These are phyloP conservation scores for Sciurus carolinensis DNA, from an alignment of 2,797 vertebrate genomes.

Conservation along the genomic window DNA sequence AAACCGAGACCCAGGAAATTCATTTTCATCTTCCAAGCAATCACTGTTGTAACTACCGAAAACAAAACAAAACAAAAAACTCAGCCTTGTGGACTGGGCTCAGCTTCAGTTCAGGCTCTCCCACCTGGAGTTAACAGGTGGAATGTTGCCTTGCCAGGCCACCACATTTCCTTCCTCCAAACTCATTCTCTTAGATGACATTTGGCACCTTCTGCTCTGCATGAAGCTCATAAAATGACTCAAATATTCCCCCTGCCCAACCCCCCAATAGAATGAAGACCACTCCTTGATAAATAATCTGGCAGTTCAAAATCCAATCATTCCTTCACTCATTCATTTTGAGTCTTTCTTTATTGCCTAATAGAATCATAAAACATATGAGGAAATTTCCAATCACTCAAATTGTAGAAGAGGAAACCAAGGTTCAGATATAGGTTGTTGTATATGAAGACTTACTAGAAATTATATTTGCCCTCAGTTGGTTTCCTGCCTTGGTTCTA, in stretches of 20 bases:
- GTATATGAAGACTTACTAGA: not conserved
- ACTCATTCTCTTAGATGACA: rapidly evolving
- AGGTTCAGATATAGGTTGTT: not conserved
- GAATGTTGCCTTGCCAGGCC: not conserved
- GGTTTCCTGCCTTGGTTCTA: not conserved
- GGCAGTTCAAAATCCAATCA: not conserved
- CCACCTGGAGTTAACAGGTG: not conserved
- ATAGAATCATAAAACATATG: slow-evolving; percentile 12
- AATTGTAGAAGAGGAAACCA: not conserved
- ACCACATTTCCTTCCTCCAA: not conserved
- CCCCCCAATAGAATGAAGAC: not conserved
- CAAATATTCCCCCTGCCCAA: not conserved
- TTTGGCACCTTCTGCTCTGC: not conserved
- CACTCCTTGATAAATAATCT: not conserved
- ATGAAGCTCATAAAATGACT: not conserved
- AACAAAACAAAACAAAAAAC: not conserved
- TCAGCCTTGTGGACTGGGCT: not conserved
- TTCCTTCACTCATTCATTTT: not conserved
- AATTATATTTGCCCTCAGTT: not conserved
- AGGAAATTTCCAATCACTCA: not conserved
- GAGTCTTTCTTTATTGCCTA: not conserved
- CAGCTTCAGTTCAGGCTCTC: not conserved
- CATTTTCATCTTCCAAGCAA: not conserved
- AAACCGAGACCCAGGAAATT: not conserved
- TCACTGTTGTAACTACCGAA: not conserved